phyloP scores from a whole-genome alignment of 1,140 invertebrate genomes.

The Drosophila teissieri region DNA sequence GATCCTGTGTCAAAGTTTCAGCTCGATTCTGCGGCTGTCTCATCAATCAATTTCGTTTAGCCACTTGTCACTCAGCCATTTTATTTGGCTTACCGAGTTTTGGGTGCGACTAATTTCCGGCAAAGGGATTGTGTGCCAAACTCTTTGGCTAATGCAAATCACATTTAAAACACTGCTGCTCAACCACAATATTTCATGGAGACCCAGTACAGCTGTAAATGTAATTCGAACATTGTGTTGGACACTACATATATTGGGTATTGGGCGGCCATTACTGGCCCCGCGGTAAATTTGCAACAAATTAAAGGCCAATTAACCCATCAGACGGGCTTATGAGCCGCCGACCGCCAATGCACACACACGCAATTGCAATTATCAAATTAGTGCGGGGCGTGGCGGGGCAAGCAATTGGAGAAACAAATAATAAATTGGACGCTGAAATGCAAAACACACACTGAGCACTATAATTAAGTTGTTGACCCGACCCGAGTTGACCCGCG shows the following conservation, averaged over 20 bases:
- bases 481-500: conserved; percentile 41
- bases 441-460: conserved; percentile 44
- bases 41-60: conserved; percentile 77
- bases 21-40: conserved; percentile 43
- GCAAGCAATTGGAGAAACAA: conserved; percentile 67
- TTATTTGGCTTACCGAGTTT: conserved; percentile 27
- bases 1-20: conserved; percentile 79
- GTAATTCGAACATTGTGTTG: conserved; percentile 33
- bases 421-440: conserved; percentile 48
- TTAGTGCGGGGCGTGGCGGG: conserved; percentile 46
- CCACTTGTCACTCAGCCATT: conserved; percentile 64
- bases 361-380: conserved; percentile 78
- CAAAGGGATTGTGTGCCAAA: not conserved
- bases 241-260: conserved; percentile 3
- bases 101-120: conserved; percentile 17
- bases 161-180: conserved; percentile 9
- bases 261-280: not conserved
- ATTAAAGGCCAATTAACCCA: conserved; percentile 77
- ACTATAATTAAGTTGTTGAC: conserved; percentile 77
- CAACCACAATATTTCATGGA: conserved; percentile 16
- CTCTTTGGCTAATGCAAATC: conserved; percentile 14
- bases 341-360: conserved; percentile 20
- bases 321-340: conserved; percentile 50
- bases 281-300: conserved; percentile 57
- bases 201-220: conserved; percentile 17